These are phyloP conservation scores for Conistra vaccinii DNA, from an alignment of 2,888 invertebrate genomes.

Conservation along the genomic window DNA sequence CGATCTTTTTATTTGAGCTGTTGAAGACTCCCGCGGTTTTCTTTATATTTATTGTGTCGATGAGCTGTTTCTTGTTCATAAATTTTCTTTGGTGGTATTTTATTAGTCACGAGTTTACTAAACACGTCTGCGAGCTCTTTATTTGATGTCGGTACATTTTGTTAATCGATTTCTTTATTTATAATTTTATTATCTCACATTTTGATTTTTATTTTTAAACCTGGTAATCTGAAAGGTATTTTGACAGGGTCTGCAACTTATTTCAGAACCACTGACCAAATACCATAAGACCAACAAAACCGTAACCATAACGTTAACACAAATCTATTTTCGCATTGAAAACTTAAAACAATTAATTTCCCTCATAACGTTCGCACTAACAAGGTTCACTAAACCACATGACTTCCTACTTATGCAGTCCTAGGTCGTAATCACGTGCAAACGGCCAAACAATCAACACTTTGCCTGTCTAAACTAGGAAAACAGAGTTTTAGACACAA, in stretches of 20 bases:
- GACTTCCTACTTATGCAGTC: constrained; percentile 55
- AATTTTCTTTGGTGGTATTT: constrained; percentile 47
- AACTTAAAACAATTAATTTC: constrained; percentile 43
- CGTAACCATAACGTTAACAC: constrained; percentile 14
- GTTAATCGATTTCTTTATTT: constrained; percentile 41
- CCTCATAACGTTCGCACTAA: constrained; percentile 34
- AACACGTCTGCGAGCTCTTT: constrained; percentile 38
- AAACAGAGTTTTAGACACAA: constrained; percentile 63
- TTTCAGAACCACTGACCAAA: not conserved
- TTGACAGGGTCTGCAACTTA: not conserved
- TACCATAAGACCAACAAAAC: constrained; percentile 21
- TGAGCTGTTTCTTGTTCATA: constrained; percentile 48
- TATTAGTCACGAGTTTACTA: constrained; percentile 49
- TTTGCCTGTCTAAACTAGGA: constrained; percentile 55
- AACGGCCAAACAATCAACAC: constrained; percentile 62
- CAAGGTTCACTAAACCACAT: constrained; percentile 53
- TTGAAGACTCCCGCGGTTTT: constrained; percentile 56
- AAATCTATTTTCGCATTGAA: constrained; percentile 49
- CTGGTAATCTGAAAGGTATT: not conserved
- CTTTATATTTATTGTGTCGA: constrained; percentile 55
- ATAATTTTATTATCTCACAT: constrained; percentile 19
- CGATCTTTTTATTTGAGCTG: constrained; percentile 59
- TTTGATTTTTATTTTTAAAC: not conserved
- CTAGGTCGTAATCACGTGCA: constrained; percentile 60
- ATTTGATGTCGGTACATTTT: constrained; percentile 44